These are phyloP conservation scores for Habroteleia sp. DNA, from an alignment of 2,888 invertebrate genomes.

Conservation along the genomic window DNA sequence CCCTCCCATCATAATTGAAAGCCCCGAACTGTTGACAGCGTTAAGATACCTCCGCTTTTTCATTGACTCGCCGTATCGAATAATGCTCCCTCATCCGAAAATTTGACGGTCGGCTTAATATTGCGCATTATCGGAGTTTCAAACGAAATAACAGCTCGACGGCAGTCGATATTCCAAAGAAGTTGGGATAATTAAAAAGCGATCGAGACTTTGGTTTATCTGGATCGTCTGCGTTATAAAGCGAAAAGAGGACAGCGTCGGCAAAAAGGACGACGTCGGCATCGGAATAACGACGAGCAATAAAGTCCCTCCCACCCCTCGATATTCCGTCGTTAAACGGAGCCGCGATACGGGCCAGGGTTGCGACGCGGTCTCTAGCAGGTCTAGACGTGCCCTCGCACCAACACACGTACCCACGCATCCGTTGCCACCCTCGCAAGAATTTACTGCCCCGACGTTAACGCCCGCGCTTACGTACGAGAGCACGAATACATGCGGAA, in stretches of 20 bases:
- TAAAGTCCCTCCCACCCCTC: constrained; percentile 67
- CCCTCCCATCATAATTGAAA: too few relatives aligned
- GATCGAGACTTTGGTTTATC: constrained; percentile 35
- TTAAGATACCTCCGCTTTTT: too few relatives aligned
- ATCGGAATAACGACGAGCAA: constrained; percentile 67
- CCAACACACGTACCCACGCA: constrained; percentile 56
- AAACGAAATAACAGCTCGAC: too few relatives aligned
- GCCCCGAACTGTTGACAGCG: too few relatives aligned
- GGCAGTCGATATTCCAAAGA: too few relatives aligned
- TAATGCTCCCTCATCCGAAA: too few relatives aligned
- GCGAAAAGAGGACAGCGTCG: constrained; percentile 21
- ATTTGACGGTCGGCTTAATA: too few relatives aligned
- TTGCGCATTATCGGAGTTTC: too few relatives aligned
- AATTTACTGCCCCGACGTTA: constrained; percentile 79
- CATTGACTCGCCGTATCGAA: too few relatives aligned
- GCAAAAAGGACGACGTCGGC: constrained; percentile 47
- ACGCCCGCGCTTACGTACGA: constrained; percentile 72
- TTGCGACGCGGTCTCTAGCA: constrained; percentile 70
- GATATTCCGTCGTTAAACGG: constrained; percentile 75
- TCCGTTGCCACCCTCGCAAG: constrained; percentile 75
- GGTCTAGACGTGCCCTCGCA: constrained; percentile 58
- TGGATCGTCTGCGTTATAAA: constrained; percentile 41
- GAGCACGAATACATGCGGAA: constrained; percentile 42
- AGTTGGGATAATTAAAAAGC: constrained; percentile 46
- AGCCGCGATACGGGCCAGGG: constrained; percentile 73